These are phyloP conservation scores for Danio albolineatus DNA, from an alignment of 2,797 vertebrate genomes.

Conservation along the genomic window DNA sequence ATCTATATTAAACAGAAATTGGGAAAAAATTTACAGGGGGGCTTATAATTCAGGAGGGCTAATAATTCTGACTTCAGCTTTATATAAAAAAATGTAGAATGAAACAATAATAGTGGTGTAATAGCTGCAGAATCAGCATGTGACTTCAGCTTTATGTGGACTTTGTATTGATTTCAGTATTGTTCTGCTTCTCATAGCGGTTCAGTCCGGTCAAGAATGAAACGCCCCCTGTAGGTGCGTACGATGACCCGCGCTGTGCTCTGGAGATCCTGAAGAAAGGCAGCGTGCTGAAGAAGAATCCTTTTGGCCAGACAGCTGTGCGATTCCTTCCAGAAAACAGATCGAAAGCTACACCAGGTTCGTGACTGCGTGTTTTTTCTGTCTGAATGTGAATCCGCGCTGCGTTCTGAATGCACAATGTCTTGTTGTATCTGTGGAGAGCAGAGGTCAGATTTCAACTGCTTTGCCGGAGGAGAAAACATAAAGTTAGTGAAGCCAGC, in stretches of 20 bases:
- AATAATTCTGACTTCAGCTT: too few relatives aligned
- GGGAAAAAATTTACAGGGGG: too few relatives aligned
- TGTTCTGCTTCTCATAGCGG: slow-evolving; percentile 70
- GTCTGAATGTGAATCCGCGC: slow-evolving; percentile 31
- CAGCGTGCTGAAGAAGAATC: slow-evolving; percentile 69
- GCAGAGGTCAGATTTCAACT: slow-evolving; percentile 23
- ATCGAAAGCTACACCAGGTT: slow-evolving; percentile 74
- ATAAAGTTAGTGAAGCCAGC: background rate
- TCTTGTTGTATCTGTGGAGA: slow-evolving; percentile 20
- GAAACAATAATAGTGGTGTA: too few relatives aligned
- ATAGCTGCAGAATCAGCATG: too few relatives aligned
- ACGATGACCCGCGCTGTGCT: slow-evolving; percentile 77
- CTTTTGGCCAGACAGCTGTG: slow-evolving; percentile 78
- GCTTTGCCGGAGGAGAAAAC: background rate
- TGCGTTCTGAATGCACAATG: slow-evolving; percentile 31
- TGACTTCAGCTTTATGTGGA: background rate
- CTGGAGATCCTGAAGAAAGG: slow-evolving; percentile 76
- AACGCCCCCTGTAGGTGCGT: slow-evolving; percentile 80
- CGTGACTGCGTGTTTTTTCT: slow-evolving; percentile 44
- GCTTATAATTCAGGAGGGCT: too few relatives aligned
- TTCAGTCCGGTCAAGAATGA: slow-evolving; percentile 78
- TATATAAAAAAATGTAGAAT: too few relatives aligned
- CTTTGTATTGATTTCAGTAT: slow-evolving; percentile 25
- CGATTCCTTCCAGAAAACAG: slow-evolving; percentile 69
- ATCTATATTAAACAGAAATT: too few relatives aligned